phyloP scores from a whole-genome alignment of 2,888 invertebrate species.

The Oscheius sp. region DNA sequence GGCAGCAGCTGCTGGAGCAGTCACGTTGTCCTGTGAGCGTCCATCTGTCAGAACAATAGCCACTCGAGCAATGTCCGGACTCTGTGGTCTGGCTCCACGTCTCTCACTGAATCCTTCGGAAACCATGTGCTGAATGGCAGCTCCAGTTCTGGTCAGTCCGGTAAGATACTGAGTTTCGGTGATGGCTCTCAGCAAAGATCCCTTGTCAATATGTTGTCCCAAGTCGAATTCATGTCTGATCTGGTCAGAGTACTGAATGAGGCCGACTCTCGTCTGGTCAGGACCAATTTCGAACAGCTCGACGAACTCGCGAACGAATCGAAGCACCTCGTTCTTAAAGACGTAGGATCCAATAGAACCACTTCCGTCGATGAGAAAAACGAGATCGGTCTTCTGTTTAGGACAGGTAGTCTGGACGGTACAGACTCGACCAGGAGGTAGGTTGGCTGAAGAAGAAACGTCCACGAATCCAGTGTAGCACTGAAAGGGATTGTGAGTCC shows the following conservation, averaged over 20 bases:
- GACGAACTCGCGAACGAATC: slow-evolving; percentile 72
- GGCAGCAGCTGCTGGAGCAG: slow-evolving; percentile 72
- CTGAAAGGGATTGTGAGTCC: slow-evolving; percentile 32
- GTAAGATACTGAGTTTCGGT: slow-evolving; percentile 69
- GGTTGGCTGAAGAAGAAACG: slow-evolving; percentile 70
- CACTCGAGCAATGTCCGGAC: slow-evolving; percentile 58
- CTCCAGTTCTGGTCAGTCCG: slow-evolving; percentile 72
- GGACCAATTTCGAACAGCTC: slow-evolving; percentile 73
- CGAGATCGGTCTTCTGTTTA: slow-evolving; percentile 72
- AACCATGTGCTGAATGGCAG: slow-evolving; percentile 73
- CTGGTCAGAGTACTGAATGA: slow-evolving; percentile 73
- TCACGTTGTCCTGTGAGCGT: slow-evolving; percentile 74
- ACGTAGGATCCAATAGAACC: slow-evolving; percentile 73
- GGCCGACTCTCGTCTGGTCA: slow-evolving; percentile 71
- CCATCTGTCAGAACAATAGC: slow-evolving; percentile 75
- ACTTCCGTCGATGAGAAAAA: slow-evolving; percentile 73
- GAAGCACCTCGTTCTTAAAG: slow-evolving; percentile 72
- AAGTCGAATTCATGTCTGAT: slow-evolving; percentile 73
- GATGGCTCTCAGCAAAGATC: slow-evolving; percentile 59
- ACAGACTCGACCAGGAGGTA: slow-evolving; percentile 73
- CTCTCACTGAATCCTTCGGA: slow-evolving; percentile 71
- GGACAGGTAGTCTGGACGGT: slow-evolving; percentile 73
- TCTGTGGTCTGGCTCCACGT: slow-evolving; percentile 67
- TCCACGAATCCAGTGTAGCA: slow-evolving; percentile 73
- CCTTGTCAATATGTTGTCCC: slow-evolving; percentile 54